Percentiles rank a stretch among this genome's conserved stretches.
phyloP scores from a whole-genome alignment of 2,888 invertebrate genomes.

The Brachyptera putata region DNA sequence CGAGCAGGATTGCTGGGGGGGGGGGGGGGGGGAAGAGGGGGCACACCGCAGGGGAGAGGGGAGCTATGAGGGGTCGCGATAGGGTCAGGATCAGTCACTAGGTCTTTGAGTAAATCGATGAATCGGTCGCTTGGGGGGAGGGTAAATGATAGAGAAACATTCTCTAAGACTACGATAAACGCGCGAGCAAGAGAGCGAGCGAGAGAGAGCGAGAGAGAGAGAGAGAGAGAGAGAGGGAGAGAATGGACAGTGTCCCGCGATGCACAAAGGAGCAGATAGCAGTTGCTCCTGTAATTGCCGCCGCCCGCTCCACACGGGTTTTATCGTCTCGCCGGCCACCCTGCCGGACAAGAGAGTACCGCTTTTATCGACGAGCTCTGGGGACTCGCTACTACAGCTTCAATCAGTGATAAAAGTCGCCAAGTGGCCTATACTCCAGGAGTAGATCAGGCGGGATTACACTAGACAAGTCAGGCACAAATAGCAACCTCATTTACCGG shows the following conservation, averaged over 20 bases:
- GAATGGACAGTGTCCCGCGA: background rate
- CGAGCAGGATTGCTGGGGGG: background rate
- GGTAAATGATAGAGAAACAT: conserved; percentile 12
- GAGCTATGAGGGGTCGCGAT: background rate
- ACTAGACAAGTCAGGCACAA: background rate
- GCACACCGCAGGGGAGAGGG: background rate
- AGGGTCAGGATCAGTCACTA: background rate
- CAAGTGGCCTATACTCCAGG: conserved; percentile 2
- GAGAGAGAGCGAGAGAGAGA: background rate
- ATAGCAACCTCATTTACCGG: no score
- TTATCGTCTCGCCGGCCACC: conserved; percentile 1
- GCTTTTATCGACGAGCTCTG: conserved; percentile 9
- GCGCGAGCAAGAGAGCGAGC: background rate
- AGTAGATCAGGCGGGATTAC: background rate
- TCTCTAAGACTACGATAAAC: conserved; percentile 11
- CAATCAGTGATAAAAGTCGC: conserved; percentile 4
- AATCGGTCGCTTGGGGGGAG: background rate
- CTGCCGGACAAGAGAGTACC: background rate
- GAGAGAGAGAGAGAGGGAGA: background rate
- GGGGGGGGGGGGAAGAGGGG: background rate
- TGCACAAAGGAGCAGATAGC: conserved; percentile 5
- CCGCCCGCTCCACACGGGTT: conserved; percentile 1
- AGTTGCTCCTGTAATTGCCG: conserved; percentile 10
- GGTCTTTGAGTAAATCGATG: conserved; percentile 5
- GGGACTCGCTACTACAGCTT: conserved; percentile 3